These are phyloP conservation scores for Physocephala rufipes DNA, from an alignment of 2,888 invertebrate species.

Conservation along the genomic window DNA sequence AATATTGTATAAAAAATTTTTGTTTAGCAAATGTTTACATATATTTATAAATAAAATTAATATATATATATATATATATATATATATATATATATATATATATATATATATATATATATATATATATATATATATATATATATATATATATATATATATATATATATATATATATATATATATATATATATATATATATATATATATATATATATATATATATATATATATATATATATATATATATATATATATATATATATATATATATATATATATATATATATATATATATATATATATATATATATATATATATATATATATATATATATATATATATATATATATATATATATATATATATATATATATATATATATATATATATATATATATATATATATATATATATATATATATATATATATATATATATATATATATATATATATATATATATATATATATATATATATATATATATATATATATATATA, in stretches of 20 bases:
- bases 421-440: not conserved
- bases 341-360: not conserved
- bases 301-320: constrained; percentile 27
- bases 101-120: constrained; percentile 25
- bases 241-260: constrained; percentile 22
- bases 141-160: not conserved
- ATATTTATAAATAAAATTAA: constrained; percentile 21
- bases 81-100: not conserved
- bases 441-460: constrained; percentile 27
- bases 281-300: not conserved
- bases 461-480: constrained; percentile 25
- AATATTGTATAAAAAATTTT: constrained; percentile 23
- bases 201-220: not conserved
- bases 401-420: constrained; percentile 13
- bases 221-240: constrained; percentile 14
- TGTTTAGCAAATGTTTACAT: constrained; percentile 35
- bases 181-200: constrained; percentile 25
- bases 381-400: constrained; percentile 22
- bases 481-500: not conserved
- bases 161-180: constrained; percentile 27
- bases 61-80: not conserved
- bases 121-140: constrained; percentile 16
- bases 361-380: constrained; percentile 14
- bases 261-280: constrained; percentile 13
- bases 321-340: constrained; percentile 25